Evolutionary conservation across 2,888 invertebrate genomes (phyloP), one percentile per base, ranked within the genome.

Genomic region (Uloborus plumipes): DNA sequence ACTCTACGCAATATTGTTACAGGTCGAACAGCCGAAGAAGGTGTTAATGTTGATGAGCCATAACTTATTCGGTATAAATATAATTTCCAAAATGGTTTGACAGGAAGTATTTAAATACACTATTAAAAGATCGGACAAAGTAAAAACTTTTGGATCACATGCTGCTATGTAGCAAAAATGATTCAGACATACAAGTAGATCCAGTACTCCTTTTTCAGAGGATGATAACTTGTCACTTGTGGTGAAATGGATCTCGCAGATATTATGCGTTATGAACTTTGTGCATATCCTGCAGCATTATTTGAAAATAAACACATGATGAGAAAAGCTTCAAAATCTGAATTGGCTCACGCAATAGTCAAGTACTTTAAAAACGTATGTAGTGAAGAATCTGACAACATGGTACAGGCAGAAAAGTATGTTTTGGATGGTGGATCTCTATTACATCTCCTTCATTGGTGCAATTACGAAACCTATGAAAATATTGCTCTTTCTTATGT

Each of bases 361-460:
- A n/a, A n/a, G n/a, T n/a, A n/a, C n/a, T 47, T 20, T 47, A 65
- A 65, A 47, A 7, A 62, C 26, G 9, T 53, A 3, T 1, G n/a
- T 6, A 53, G n/a, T 53, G 53, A 53, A 53, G 53, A 53, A 53
- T 3, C 6, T 62, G 62, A 18, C 39, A 65, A 39, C 58, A 31
- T 65, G 1, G 49, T 47, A 49, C 2, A 20, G n/a, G 49, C 65
- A 18, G 49, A 65, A 47, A 47, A 13, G 49, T 65, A 47, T 49
- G 49, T 65, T 65, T 65, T 65, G n/a, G 65, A 65, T n/a, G 65
- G 47, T 11, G 16, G 39, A 65, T 65, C 65, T 39, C 65, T 47
- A 47, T 50, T 49, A 66, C 51, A 50, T 50, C 66, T 26, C n/a
- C 22, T 66, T 66, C 51, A 3, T 11, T 51, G 66, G 66, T 18